Base-by-base conservation (phyloP, 2,113 vertebrate genomes). In the Daphoenositta chrysoptera region DNA sequence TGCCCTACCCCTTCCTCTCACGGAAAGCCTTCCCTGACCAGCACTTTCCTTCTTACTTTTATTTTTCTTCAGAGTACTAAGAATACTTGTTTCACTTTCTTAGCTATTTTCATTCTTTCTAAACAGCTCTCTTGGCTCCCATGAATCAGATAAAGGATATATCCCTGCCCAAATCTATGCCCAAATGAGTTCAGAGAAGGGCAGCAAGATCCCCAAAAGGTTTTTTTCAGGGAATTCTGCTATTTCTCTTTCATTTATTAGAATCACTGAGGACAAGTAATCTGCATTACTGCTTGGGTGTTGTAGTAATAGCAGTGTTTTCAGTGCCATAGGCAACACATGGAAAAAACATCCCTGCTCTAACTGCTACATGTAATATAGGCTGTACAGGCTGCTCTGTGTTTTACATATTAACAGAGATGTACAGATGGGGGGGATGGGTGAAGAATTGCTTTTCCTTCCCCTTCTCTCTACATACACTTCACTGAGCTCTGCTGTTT, bases 391-490 rank as follows among this genome's bases (percentile, higher is more conserved):
- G 42, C 50, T 76, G 73, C 81, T 80, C 63, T 69, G 78, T 88
- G 70, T 70, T 95, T 96, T 73, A 87, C 51, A 22, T 66, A 83
- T 87, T 90, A 81, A 87, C 57, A 44, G 77, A 78, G 64, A 81
- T 35, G 30, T 65, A 69, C 20, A 33, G 50, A n/a, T 11, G 6
- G 63, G 84, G 84, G 71, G 82, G 54, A 79, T 78, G 91, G 77
- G 84, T 35, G 45, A 77, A 91, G 83, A 93, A 95, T 85, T 69
- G 37, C 31, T 95, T 94, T 95, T 96, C 78, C 84, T 90, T 93
- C 87, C 73, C 61, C 42, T 93, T 88, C 57, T 87, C 48, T 82
- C 70, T 51, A 47, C 3, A 1, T 35, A 75, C 0, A 1, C 56
- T 77, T 86, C 54, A 37, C 48, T 85, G 47, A 68, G 61, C 81